Evolutionary conservation across 2,797 vertebrate genomes (phyloP).

Genomic region (Danio kyathit): DNA sequence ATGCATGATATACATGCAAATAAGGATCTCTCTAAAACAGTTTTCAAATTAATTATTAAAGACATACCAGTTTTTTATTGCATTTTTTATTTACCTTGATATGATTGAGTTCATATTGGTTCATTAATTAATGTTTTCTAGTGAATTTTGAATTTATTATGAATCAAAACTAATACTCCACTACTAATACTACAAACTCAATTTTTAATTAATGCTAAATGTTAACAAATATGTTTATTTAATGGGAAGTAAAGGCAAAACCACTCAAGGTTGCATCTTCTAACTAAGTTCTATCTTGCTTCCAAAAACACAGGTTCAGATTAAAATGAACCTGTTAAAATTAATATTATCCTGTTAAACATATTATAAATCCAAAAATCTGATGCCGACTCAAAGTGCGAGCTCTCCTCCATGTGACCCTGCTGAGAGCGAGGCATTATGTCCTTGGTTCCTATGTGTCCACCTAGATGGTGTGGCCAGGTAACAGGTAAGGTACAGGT

Average conservation of each 20-base stretch:
- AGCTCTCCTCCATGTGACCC: slow-evolving; percentile 13
- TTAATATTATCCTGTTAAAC: slow-evolving; percentile 3
- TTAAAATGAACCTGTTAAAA: background rate
- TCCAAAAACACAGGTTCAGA: background rate
- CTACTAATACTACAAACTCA: background rate
- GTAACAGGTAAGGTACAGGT: slow-evolving; percentile 26
- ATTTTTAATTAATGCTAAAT: background rate
- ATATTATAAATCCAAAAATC: slow-evolving; percentile 40
- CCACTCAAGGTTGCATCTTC: background rate
- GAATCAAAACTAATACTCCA: background rate
- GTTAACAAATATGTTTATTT: background rate
- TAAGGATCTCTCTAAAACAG: background rate
- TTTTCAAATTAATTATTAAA: background rate
- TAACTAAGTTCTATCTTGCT: background rate
- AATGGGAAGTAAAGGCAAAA: background rate
- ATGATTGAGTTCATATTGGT: too few relatives aligned
- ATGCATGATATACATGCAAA: background rate
- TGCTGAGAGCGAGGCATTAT: slow-evolving; percentile 7
- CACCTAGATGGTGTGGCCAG: slow-evolving; percentile 55
- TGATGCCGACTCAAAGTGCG: background rate
- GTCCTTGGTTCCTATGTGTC: slow-evolving; percentile 55
- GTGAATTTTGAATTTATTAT: background rate
- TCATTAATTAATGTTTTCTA: background rate
- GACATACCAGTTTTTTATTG: background rate
- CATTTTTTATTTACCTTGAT: background rate